Conservation (phyloP, 2,888 invertebrate species). For the Sarcophaga caerulescens region DNA sequence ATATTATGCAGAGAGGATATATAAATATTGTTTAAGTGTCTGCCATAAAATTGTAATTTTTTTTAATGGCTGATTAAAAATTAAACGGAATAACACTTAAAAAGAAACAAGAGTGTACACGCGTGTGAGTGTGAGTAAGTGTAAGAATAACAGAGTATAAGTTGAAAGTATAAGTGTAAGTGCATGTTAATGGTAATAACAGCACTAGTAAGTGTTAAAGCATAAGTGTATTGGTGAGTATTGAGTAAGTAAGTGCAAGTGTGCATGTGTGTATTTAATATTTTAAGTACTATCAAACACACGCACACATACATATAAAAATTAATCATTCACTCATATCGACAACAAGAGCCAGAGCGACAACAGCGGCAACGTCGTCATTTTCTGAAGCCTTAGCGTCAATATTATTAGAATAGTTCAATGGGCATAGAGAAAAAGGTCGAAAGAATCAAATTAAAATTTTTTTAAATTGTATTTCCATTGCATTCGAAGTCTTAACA, state of each 20-base stretch:
- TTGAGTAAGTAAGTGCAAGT: too few species aligned
- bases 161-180: neutral
- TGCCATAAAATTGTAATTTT: neutral
- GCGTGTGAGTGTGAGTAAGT: neutral
- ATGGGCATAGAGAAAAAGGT: neutral
- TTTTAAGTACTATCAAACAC: too few species aligned
- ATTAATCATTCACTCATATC: slow-evolving; percentile 27
- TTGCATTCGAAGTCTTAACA: too few species aligned
- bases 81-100: slow-evolving; percentile 34
- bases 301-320: neutral
- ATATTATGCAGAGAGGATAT: too few species aligned
- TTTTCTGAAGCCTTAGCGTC: slow-evolving; percentile 14
- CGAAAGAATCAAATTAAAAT: neutral
- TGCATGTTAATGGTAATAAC: neutral
- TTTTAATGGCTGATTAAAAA: slow-evolving; percentile 12
- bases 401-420: slow-evolving; percentile 22
- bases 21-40: too few species aligned
- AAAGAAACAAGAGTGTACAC: neutral
- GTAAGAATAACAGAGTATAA: neutral
- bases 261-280: too few species aligned
- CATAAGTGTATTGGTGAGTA: too few species aligned
- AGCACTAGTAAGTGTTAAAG: too few species aligned
- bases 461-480: too few species aligned
- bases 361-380: slow-evolving; percentile 15
- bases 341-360: neutral